A percentile compares a stretch with the other conserved stretches of the same genome.
Conservation (phyloP, 2,113 vertebrate genomes). For the Furnarius figulus region DNA sequence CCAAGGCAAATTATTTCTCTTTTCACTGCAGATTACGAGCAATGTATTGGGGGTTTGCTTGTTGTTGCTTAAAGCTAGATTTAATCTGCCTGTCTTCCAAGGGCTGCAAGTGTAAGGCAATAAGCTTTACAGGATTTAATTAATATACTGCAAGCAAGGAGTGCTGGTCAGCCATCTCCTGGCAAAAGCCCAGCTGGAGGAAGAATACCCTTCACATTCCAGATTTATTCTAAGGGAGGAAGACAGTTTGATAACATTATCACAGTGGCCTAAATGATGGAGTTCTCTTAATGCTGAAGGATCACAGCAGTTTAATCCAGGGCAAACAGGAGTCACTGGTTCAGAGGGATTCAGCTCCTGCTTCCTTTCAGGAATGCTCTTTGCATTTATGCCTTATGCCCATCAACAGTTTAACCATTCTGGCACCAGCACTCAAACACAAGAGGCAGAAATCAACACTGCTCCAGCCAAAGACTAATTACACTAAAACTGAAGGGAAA, state of each 20-base stretch:
- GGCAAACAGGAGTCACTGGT: neutral
- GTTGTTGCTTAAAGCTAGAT: neutral
- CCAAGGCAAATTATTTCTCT: neutral
- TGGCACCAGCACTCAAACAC: neutral
- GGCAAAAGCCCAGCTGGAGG: neutral
- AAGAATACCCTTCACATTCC: neutral
- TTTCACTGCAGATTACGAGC: neutral
- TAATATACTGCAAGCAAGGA: neutral
- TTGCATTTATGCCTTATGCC: neutral
- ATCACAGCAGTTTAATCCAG: neutral
- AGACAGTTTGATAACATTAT: neutral
- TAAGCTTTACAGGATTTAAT: neutral
- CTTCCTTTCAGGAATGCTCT: neutral
- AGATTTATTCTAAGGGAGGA: slow-evolving; percentile 36
- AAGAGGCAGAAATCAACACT: neutral
- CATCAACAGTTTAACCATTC: neutral
- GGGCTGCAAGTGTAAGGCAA: neutral
- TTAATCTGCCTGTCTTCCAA: slow-evolving; percentile 15
- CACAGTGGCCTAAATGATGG: neutral
- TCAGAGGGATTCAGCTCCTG: neutral
- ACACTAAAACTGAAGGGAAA: neutral
- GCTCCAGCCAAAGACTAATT: neutral
- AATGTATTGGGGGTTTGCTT: neutral
- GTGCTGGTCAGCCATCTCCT: neutral
- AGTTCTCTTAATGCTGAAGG: neutral